These are phyloP conservation scores for Protophormia terraenovae DNA, from an alignment of 2,888 invertebrate species.

Conservation along the genomic window DNA sequence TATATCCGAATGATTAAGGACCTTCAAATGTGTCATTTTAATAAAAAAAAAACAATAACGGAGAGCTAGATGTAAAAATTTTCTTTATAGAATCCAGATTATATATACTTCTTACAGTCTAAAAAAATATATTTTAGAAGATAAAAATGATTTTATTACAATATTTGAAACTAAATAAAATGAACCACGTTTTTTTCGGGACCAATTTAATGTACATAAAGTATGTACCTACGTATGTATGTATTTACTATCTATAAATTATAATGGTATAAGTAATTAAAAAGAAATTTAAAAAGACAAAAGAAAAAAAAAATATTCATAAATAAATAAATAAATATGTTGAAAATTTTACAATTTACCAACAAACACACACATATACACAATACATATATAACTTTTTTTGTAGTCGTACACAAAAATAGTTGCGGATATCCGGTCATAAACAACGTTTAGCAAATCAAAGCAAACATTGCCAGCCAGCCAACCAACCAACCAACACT, in stretches of 20 bases:
- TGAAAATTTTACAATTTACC: background rate
- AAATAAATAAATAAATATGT: background rate
- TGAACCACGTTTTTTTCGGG: no score
- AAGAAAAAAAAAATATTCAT: conserved; percentile 10
- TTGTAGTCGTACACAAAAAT: conserved; percentile 51
- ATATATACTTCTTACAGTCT: no score
- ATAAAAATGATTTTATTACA: no score
- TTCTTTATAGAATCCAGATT: no score
- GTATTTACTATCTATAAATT: no score
- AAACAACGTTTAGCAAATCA: conserved; percentile 67
- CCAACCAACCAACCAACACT: conserved; percentile 50
- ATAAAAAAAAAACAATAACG: no score
- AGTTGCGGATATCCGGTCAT: conserved; percentile 70
- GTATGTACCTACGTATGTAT: background rate
- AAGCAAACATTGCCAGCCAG: conserved; percentile 64
- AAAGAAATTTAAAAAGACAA: conserved; percentile 29
- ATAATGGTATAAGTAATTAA: conserved; percentile 38
- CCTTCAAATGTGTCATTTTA: no score
- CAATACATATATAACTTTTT: background rate
- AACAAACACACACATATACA: background rate
- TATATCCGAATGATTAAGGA: no score
- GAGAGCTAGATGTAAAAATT: no score
- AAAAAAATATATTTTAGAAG: no score
- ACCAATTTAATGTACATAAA: no score
- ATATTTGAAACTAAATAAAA: no score